Conservation (phyloP, 2,113 vertebrate genomes). For the Emydocephalus ijimae region DNA sequence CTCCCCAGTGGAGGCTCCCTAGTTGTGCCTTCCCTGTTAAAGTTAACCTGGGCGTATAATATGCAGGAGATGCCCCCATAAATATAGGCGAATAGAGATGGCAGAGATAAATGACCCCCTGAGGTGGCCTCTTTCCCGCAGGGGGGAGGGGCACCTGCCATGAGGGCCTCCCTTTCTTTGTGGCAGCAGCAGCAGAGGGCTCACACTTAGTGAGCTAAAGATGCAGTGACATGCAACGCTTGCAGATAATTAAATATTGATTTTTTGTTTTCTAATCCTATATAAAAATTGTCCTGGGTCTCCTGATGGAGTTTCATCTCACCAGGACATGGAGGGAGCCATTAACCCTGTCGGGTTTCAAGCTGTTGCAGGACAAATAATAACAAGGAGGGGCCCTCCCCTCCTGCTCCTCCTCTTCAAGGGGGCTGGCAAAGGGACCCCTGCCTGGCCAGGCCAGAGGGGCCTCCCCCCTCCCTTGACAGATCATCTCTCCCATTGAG, state of each 20-base stretch:
- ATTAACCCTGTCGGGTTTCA: conserved; percentile 85
- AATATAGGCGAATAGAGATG: conserved; percentile 78
- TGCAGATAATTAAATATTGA: conserved; percentile 99
- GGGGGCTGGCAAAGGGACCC: neutral
- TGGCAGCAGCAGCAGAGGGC: conserved; percentile 62
- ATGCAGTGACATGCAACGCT: conserved; percentile 99
- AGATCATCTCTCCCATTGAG: neutral
- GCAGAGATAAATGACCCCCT: conserved; percentile 75
- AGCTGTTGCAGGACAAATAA: conserved; percentile 55
- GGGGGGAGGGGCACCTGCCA: conserved; percentile 66
- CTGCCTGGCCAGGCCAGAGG: rapidly evolving
- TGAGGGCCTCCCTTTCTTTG: conserved; percentile 86
- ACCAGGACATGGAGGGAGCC: conserved; percentile 73
- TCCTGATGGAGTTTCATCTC: conserved; percentile 97
- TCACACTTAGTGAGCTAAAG: conserved; percentile 91
- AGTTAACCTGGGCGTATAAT: conserved; percentile 68
- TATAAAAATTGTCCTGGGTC: conserved; percentile 99
- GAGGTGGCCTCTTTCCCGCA: conserved; percentile 75
- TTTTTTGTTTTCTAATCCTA: conserved; percentile 99
- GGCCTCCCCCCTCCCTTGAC: neutral
- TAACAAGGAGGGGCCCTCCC: conserved; percentile 7
- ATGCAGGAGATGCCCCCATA: conserved; percentile 68
- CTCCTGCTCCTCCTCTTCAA: neutral
- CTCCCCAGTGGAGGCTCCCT: conserved; percentile 49
- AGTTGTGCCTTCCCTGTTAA: conserved; percentile 66